Base-by-base conservation (phyloP, 2,113 vertebrate genomes). In the Prionailurus bengalensis region DNA sequence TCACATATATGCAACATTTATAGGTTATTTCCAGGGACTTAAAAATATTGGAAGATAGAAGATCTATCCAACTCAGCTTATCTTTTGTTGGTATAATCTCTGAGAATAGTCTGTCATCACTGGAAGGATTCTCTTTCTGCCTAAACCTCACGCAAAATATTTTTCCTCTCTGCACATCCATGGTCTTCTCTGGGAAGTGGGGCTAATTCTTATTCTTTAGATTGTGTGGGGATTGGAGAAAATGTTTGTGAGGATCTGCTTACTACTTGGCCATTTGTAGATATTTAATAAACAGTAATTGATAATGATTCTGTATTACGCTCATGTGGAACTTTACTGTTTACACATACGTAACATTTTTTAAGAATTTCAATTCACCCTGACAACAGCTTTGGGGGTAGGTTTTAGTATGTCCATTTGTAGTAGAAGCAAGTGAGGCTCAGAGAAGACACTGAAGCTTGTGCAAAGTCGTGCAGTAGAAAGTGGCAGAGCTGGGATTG, bases 111-210 rank as follows among this genome's bases (percentile, higher is more conserved):
- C 97, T 92, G 12, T 23, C 14, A 2, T 66, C 17, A 58, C 36
- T 21, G 15, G 61, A 87, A 25, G 70, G 29, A 63, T 36, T 95
- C 92, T 80, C 95, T 91, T 79, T 93, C 23, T 9, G 74, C n/a
- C 7, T 39, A 76, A 73, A 74, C 25, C 42, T 74, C 53, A n/a
- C 39, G 23, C 36, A 89, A 80, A 2, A 14, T 25, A 78, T 58
- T 95, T 85, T n/a, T 84, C 7, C 8, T 87, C 3, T 90, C 8
- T 42, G 21, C 1, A 39, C 2, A 65, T 55, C 5, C 39, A 29
- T 66, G 90, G 70, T 55, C 29, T 68, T 81, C 13, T 90, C 70
- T 70, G 33, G 13, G 78, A 92, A 73, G n/a, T 74, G n/a, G 68
- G 7, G 1, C 25, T 45, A 74, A 90, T 51, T 4, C 4, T 95